Evolutionary conservation across 2,888 invertebrate species (phyloP), one percentile per base, ranked within the genome.

Genomic region (Thumatha senex): DNA sequence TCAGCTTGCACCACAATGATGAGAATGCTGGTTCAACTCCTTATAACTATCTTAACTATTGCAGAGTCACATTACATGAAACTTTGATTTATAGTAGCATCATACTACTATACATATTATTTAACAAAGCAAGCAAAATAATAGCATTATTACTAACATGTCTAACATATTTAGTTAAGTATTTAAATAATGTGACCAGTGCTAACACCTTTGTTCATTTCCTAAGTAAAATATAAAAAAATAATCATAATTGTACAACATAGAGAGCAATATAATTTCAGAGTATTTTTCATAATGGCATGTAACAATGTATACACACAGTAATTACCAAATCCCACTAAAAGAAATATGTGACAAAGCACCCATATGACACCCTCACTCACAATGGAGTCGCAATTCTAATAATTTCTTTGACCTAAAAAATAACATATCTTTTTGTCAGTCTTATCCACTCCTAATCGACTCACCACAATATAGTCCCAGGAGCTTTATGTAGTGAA

Each of bases 211-310:
- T 51, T 51, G 42, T 47, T 54, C 40, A 46, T 34, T 46, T 15
- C 34, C 30, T 18, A 35, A 51, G 9, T 38, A 31, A 34, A 14
- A 35, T 42, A 42, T 44, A 48, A 41, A 38, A 36, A 35, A 41
- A 34, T 30, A 47, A 35, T 13, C 43, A 14, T 44, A 33, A 57
- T n/a, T 15, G 36, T 33, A 34, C 40, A 35, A 18, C 2, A 55
- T 34, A 18, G 69, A 69, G 67, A 67, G 70, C 70, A 44, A 42
- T 31, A 45, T 47, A 24, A 59, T 54, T 33, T 40, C 13, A 8
- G 61, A 67, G 63, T 63, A 69, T 69, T 67, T 35, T 44, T 52
- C n/a, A 48, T 63, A 69, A 69, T 69, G 69, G 67, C 69, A 57
- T 42, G 14, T 34, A 40, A 29, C 33, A 13, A 39, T 5, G 14